These are phyloP conservation scores for Prionailurus bengalensis DNA, from an alignment of 2,113 vertebrate species.

Conservation along the genomic window DNA sequence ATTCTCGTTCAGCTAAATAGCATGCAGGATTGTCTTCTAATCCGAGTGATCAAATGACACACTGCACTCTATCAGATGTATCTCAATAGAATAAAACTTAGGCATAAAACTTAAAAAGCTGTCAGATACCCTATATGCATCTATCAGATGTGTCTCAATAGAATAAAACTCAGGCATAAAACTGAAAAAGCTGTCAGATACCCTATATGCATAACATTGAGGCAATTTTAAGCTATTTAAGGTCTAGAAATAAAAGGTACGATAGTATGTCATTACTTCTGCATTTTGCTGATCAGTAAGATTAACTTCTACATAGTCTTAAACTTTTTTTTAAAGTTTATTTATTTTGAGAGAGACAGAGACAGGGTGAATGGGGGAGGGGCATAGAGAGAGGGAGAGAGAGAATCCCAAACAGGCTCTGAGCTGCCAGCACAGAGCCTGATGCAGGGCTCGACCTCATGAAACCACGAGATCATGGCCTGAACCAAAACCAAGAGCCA, in stretches of 20 bases:
- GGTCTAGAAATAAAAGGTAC: not conserved
- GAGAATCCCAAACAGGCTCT: too few relatives aligned
- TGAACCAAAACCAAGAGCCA: too few relatives aligned
- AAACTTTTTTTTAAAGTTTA: not conserved
- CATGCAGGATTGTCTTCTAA: not conserved
- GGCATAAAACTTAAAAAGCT: not conserved
- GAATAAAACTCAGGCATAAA: not conserved
- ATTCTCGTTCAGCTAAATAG: not conserved
- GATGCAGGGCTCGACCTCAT: too few relatives aligned
- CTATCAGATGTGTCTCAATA: too few relatives aligned
- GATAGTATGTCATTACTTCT: not conserved
- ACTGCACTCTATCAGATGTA: not conserved
- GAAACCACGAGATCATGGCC: too few relatives aligned
- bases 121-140: not conserved
- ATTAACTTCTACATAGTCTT: not conserved
- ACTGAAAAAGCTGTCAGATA: not conserved
- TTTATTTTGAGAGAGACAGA: too few relatives aligned
- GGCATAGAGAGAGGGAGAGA: too few relatives aligned
- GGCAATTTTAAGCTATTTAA: not conserved
- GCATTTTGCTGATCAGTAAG: not conserved
- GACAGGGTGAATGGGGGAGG: too few relatives aligned
- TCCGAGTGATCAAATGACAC: not conserved
- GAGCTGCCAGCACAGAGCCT: too few relatives aligned
- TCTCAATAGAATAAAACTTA: not conserved
- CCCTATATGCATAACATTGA: not conserved